phyloP scores from a whole-genome alignment of 2,113 vertebrate genomes.

The Anoura caudifer region DNA sequence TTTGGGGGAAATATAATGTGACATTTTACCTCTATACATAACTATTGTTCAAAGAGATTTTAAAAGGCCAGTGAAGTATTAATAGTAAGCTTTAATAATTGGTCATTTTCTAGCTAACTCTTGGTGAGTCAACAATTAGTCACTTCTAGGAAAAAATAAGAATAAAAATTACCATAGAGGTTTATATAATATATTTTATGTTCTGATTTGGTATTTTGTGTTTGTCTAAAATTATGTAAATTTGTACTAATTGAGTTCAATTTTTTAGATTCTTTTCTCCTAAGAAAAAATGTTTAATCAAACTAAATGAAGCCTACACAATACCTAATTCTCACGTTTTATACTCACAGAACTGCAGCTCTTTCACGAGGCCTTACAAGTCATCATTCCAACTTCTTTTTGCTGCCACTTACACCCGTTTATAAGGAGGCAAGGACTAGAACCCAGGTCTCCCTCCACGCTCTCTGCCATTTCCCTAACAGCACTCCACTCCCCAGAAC shows the following conservation, averaged over 20 bases:
- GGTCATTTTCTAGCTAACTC: not conserved
- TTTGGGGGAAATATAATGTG: not conserved
- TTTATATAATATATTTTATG: not conserved
- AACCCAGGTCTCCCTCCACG: not conserved
- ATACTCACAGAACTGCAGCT: not conserved
- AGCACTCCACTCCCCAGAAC: not conserved
- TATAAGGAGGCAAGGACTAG: not conserved
- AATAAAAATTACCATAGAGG: not conserved
- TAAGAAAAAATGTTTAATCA: not conserved
- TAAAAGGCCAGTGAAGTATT: not conserved
- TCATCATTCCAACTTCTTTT: not conserved
- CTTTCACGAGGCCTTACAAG: not conserved
- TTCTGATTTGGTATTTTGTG: not conserved
- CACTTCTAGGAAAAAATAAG: conserved; percentile 2
- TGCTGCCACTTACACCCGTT: not conserved
- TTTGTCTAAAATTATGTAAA: conserved; percentile 4
- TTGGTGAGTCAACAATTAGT: not conserved
- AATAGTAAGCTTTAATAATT: not conserved
- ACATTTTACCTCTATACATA: not conserved
- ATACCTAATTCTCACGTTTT: not conserved
- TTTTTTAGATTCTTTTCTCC: not conserved
- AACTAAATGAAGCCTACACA: not conserved
- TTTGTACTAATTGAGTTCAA: not conserved
- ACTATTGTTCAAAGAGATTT: not conserved
- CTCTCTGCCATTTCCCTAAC: not conserved